Conservation (phyloP, 2,888 invertebrate species). For the Lepidocyrtoides sp. region DNA sequence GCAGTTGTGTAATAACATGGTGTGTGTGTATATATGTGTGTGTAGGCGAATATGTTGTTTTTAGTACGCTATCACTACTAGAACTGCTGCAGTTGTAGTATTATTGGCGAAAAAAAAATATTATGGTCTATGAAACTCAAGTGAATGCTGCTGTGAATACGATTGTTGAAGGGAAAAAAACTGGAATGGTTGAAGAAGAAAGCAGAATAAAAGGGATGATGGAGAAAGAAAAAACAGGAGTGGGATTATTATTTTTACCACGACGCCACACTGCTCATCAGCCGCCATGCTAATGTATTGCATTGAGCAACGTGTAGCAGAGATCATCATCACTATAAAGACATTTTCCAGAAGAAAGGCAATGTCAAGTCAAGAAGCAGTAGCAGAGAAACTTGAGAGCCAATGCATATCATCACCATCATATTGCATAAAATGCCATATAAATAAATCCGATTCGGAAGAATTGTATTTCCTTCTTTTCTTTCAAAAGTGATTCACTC, state of each 20-base stretch:
- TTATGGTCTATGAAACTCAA: constrained; percentile 36
- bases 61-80: not conserved
- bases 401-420: not conserved
- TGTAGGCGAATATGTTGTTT: not conserved
- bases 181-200: not conserved
- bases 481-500: not conserved
- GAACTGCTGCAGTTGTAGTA: not conserved
- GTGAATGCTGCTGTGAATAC: constrained; percentile 13
- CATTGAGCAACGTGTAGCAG: not conserved
- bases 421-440: not conserved
- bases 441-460: too few relatives aligned
- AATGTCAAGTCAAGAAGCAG: too few relatives aligned
- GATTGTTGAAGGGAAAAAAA: not conserved
- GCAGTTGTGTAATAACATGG: too few relatives aligned
- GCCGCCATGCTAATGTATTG: not conserved
- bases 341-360: not conserved
- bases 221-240: constrained; percentile 24
- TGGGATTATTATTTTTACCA: constrained; percentile 37
- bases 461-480: not conserved
- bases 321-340: not conserved
- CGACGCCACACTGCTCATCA: not conserved
- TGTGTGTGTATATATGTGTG: not conserved
- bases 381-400: too few relatives aligned
- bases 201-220: not conserved
- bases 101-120: constrained; percentile 32